These are phyloP conservation scores for Ursus arctos DNA, from an alignment of 2,113 vertebrate genomes.

Conservation along the genomic window DNA sequence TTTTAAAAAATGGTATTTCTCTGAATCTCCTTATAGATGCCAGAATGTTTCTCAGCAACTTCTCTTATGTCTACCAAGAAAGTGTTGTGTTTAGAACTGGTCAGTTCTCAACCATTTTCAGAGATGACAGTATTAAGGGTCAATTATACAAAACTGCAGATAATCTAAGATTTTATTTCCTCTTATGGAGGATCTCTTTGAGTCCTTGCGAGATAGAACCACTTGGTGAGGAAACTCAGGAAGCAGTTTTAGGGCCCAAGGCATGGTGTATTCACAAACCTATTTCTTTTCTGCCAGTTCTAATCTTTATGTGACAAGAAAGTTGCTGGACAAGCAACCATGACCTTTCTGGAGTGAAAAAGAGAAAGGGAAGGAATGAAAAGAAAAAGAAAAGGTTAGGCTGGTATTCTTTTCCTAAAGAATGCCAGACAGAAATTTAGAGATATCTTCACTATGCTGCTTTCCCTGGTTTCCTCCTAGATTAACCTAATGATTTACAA, in stretches of 20 bases:
- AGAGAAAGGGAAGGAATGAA: neutral
- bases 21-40: conserved; percentile 35
- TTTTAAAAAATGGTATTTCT: conserved; percentile 23
- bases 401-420: neutral
- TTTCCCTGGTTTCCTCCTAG: neutral
- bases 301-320: conserved; percentile 57
- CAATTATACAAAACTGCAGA: neutral
- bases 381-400: neutral
- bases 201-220: neutral
- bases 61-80: conserved; percentile 26
- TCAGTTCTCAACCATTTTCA: conserved; percentile 34
- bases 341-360: neutral
- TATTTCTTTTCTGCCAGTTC: conserved; percentile 40
- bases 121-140: neutral
- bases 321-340: neutral
- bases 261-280: neutral
- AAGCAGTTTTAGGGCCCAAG: neutral
- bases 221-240: neutral
- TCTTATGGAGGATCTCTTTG: neutral
- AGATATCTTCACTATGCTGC: neutral
- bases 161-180: neutral
- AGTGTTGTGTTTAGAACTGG: neutral
- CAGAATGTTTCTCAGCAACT: conserved; percentile 5
- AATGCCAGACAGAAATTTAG: conserved; percentile 31
- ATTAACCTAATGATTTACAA: neutral